Evolutionary conservation across 1,140 invertebrate species (phyloP).

Genomic region (Drosophila insularis): DNA sequence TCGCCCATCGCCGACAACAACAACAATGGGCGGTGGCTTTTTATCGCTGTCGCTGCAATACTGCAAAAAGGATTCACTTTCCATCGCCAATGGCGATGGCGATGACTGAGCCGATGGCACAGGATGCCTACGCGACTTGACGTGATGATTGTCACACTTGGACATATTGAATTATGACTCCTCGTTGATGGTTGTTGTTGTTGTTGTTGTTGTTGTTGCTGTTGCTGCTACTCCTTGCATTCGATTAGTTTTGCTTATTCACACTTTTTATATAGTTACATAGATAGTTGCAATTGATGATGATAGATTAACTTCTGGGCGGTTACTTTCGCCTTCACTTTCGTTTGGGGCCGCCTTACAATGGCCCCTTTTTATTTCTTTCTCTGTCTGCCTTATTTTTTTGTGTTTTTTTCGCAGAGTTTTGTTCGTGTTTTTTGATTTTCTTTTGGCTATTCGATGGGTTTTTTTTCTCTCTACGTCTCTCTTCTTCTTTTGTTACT

Average conservation of each 20-base stretch:
- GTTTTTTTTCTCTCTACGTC: constrained; percentile 34
- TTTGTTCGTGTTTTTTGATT: constrained; percentile 12
- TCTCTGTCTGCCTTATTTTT: too few species aligned
- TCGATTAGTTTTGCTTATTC: constrained; percentile 8
- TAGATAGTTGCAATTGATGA: constrained; percentile 18
- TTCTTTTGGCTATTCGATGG: constrained; percentile 26
- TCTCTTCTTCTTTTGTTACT: constrained; percentile 47
- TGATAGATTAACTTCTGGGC: not conserved
- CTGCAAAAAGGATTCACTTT: constrained; percentile 76
- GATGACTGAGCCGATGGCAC: constrained; percentile 40
- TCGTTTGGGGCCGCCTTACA: constrained; percentile 22
- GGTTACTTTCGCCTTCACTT: constrained; percentile 62
- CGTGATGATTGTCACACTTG: constrained; percentile 39
- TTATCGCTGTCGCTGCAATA: constrained; percentile 72
- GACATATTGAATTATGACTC: constrained; percentile 24
- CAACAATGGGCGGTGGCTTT: constrained; percentile 80
- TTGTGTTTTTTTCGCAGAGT: not conserved
- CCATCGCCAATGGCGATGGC: constrained; percentile 25
- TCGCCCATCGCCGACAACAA: constrained; percentile 81
- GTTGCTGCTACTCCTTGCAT: constrained; percentile 31
- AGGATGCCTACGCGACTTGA: constrained; percentile 51
- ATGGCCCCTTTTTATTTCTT: not conserved
- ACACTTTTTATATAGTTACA: constrained; percentile 10
- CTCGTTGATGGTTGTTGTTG: not conserved
- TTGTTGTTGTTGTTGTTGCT: not conserved